phyloP scores from a whole-genome alignment of 2,797 vertebrate genomes.

The Neosilurus mollespiculum region DNA sequence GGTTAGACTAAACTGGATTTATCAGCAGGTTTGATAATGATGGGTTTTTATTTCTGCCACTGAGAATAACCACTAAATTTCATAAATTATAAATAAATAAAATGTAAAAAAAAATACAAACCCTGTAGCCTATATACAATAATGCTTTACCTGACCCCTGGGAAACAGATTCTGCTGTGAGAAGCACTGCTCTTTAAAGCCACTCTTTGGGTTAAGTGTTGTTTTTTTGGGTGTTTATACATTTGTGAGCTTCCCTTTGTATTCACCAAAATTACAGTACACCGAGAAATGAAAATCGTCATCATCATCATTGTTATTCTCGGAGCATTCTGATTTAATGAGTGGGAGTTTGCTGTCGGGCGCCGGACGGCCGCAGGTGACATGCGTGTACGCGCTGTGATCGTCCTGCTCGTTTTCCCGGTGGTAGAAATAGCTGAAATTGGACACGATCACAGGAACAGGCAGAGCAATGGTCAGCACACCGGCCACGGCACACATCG shows the following conservation, averaged over 20 bases:
- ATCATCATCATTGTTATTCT: constrained; percentile 63
- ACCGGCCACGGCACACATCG: constrained; percentile 90
- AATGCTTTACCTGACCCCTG: background rate
- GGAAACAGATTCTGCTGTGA: background rate
- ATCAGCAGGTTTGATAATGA: background rate
- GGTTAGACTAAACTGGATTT: background rate
- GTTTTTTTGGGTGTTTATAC: constrained; percentile 69
- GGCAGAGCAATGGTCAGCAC: constrained; percentile 92
- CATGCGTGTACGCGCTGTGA: constrained; percentile 82
- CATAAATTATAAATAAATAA: too few species aligned
- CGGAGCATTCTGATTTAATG: constrained; percentile 81
- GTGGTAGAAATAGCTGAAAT: constrained; percentile 98
- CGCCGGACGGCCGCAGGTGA: constrained; percentile 84
- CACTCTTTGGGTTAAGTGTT: background rate
- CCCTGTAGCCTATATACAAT: too few species aligned
- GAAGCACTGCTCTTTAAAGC: background rate
- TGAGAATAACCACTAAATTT: background rate
- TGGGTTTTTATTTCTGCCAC: background rate
- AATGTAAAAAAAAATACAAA: background rate
- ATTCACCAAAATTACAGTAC: constrained; percentile 72
- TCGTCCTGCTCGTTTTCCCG: constrained; percentile 87
- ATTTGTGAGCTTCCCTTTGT: constrained; percentile 84
- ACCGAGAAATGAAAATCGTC: constrained; percentile 75
- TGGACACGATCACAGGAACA: constrained; percentile 93
- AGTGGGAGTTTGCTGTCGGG: constrained; percentile 77